Conservation (phyloP, 2,888 invertebrate species). For the Leptinotarsa juncta region DNA sequence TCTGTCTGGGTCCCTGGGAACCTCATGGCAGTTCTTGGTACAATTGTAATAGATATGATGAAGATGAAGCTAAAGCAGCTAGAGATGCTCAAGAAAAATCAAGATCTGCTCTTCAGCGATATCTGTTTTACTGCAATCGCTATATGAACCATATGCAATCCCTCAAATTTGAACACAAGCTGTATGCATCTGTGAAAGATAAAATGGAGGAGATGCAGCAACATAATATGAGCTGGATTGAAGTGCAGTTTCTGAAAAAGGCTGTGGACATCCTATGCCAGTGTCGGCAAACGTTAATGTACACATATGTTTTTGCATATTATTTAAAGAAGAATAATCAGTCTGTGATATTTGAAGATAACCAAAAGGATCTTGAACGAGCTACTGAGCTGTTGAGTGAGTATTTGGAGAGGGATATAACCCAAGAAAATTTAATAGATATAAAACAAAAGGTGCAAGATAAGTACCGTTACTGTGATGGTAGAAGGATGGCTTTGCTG, state of each 20-base stretch:
- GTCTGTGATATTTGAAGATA: slow-evolving; percentile 98
- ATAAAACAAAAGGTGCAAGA: slow-evolving; percentile 99
- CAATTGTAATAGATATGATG: slow-evolving; percentile 74
- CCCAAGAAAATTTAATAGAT: slow-evolving; percentile 95
- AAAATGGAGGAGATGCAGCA: slow-evolving; percentile 99
- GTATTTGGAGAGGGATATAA: slow-evolving; percentile 97
- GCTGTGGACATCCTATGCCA: slow-evolving; percentile 97
- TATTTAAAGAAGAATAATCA: slow-evolving; percentile 98
- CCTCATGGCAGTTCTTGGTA: slow-evolving; percentile 97
- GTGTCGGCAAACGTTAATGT: slow-evolving; percentile 98
- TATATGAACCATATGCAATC: slow-evolving; percentile 99
- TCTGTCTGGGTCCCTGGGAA: slow-evolving; percentile 98
- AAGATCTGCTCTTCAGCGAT: slow-evolving; percentile 95
- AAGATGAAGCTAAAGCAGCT: slow-evolving; percentile 96
- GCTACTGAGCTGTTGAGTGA: slow-evolving; percentile 99
- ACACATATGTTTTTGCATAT: slow-evolving; percentile 99
- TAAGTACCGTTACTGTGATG: slow-evolving; percentile 98
- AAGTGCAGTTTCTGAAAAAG: slow-evolving; percentile 98
- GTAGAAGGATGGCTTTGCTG: slow-evolving; percentile 92
- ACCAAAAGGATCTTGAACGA: slow-evolving; percentile 97
- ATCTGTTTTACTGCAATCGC: slow-evolving; percentile 94
- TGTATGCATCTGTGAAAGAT: slow-evolving; percentile 94
- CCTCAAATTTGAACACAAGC: slow-evolving; percentile 96
- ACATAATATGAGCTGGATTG: slow-evolving; percentile 99
- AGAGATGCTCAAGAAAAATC: slow-evolving; percentile 96